Conservation (phyloP, 1,140 invertebrate genomes). For the Bombus difficillimus region DNA sequence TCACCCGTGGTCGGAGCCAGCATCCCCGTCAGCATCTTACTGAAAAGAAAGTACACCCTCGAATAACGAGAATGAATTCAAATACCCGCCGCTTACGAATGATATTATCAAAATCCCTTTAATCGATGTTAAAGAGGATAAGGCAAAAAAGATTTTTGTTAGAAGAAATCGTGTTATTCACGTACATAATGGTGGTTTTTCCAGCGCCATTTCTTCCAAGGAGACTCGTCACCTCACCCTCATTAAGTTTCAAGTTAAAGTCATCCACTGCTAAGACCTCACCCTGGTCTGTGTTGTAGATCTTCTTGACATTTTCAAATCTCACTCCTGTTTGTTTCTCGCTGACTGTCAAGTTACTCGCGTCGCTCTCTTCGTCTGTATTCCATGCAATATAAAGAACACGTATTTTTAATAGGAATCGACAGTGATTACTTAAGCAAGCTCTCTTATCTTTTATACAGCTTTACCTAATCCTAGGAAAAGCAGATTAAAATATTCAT, state of each 20-base stretch:
- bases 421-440: conserved; percentile 25
- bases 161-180: conserved; percentile 40
- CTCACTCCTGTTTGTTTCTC: conserved; percentile 82
- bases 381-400: not conserved
- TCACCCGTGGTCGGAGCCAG: conserved; percentile 84
- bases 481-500: conserved; percentile 31
- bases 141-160: not conserved
- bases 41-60: conserved; percentile 69
- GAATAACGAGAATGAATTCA: conserved; percentile 36
- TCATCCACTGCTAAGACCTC: conserved; percentile 85
- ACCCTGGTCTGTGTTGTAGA: conserved; percentile 77
- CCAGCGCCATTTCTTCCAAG: conserved; percentile 93
- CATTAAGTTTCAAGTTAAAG: conserved; percentile 88
- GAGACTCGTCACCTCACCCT: conserved; percentile 87
- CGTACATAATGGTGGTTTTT: conserved; percentile 91
- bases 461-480: conserved; percentile 1
- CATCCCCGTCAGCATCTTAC: conserved; percentile 87
- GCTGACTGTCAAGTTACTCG: conserved; percentile 71
- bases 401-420: not conserved
- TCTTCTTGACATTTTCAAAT: conserved; percentile 81
- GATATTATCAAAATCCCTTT: not conserved
- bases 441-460: conserved; percentile 32
- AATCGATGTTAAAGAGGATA: not conserved
- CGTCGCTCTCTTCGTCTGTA: conserved; percentile 73
- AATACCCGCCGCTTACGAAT: not conserved